Percentiles rank a stretch among this genome's conserved stretches.
These are phyloP conservation scores for Brachionus rotundiformis DNA, from an alignment of 1,140 invertebrate genomes.

Conservation along the genomic window DNA sequence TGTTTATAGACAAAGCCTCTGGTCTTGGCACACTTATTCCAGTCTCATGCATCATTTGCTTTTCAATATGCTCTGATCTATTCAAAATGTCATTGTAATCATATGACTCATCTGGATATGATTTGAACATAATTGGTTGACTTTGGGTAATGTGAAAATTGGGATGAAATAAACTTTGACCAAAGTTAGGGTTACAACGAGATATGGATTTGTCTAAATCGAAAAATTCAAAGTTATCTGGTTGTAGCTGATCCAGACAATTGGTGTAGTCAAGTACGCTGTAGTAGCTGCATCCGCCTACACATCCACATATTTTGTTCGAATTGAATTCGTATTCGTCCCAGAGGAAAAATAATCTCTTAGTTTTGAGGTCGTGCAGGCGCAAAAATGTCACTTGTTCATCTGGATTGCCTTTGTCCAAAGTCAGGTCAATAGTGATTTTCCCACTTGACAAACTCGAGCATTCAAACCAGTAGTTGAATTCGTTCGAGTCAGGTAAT, in stretches of 20 bases:
- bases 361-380: constrained; percentile 81
- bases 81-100: background rate
- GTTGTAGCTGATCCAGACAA: constrained; percentile 69
- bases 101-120: constrained; percentile 46
- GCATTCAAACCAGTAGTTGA: constrained; percentile 79
- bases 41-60: background rate
- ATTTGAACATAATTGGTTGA: constrained; percentile 46
- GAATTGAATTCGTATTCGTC: constrained; percentile 54
- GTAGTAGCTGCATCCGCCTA: constrained; percentile 76
- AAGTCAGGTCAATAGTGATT: constrained; percentile 86
- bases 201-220: constrained; percentile 59
- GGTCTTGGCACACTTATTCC: background rate
- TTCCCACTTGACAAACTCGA: constrained; percentile 85
- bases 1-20: background rate
- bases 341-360: constrained; percentile 93
- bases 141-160: constrained; percentile 85
- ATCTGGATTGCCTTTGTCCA: constrained; percentile 59
- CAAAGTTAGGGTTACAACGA: constrained; percentile 78
- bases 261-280: background rate
- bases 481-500: constrained; percentile 52
- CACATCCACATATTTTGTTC: constrained; percentile 77
- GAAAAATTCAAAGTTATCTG: constrained; percentile 55
- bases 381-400: constrained; percentile 72
- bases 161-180: constrained; percentile 85
- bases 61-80: background rate